Conservation (phyloP, 2,888 invertebrate genomes). For the Beris morrisii region DNA sequence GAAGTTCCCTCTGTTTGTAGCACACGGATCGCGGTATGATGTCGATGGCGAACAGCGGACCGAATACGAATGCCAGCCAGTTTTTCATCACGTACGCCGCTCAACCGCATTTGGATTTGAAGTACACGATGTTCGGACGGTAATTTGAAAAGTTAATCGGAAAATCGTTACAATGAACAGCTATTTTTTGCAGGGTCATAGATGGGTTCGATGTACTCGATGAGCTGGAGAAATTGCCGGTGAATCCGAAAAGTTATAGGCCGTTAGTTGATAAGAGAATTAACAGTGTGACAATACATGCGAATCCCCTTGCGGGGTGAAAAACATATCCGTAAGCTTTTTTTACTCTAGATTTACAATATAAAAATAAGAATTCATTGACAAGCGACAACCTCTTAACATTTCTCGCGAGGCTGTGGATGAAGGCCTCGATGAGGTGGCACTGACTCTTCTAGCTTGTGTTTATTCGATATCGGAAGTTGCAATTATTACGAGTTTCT, state of each 20-base stretch:
- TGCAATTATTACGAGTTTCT: no score
- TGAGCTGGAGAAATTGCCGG: constrained; percentile 91
- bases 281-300: constrained; percentile 91
- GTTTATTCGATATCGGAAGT: no score
- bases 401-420: no score
- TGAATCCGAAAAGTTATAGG: constrained; percentile 89
- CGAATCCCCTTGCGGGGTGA: constrained; percentile 90
- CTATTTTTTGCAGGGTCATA: constrained; percentile 71
- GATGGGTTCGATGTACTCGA: constrained; percentile 96
- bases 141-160: constrained; percentile 52
- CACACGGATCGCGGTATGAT: constrained; percentile 86
- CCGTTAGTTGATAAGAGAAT: constrained; percentile 87
- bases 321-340: neutral
- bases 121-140: constrained; percentile 97
- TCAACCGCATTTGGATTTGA: constrained; percentile 93
- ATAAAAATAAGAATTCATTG: no score
- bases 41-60: constrained; percentile 98
- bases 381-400: no score
- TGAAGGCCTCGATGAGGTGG: no score
- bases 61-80: constrained; percentile 96
- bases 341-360: no score
- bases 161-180: neutral
- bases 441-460: no score
- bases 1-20: constrained; percentile 53
- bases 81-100: constrained; percentile 95